Percentiles rank a stretch among this genome's conserved stretches.
Conservation (phyloP, 2,797 vertebrate species). For the Lacerta viridis region DNA sequence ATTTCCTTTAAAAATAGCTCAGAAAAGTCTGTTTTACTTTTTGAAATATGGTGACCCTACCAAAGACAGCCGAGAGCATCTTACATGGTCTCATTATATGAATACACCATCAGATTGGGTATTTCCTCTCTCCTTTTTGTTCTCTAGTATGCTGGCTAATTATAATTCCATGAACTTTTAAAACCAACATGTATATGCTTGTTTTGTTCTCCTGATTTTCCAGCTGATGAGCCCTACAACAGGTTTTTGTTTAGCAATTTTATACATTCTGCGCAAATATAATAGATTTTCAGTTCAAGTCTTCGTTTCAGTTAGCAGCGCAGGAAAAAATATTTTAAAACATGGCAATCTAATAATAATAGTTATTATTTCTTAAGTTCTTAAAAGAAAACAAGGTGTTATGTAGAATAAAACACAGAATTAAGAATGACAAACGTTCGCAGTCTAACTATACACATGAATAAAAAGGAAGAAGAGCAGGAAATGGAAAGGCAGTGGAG, state of each 20-base stretch:
- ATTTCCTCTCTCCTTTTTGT: not conserved
- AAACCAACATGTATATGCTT: not conserved
- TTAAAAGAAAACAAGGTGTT: not conserved
- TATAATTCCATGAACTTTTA: not conserved
- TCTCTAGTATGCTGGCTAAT: not conserved
- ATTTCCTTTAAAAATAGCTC: too few species aligned
- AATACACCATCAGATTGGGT: too few species aligned
- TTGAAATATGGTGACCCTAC: too few species aligned
- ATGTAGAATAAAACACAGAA: not conserved
- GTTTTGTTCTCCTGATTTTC: not conserved
- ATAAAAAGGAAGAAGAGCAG: too few species aligned
- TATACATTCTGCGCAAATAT: not conserved
- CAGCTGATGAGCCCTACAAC: not conserved
- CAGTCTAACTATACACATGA: too few species aligned
- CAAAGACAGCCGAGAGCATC: too few species aligned
- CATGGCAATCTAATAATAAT: not conserved
- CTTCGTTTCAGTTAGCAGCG: not conserved
- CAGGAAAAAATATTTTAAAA: not conserved
- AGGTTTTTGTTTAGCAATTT: not conserved
- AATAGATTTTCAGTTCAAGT: not conserved
- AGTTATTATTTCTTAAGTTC: not conserved
- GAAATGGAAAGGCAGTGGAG: too few species aligned
- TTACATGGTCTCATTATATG: too few species aligned
- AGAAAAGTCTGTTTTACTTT: too few species aligned
- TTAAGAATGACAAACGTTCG: too few species aligned